phyloP scores from a whole-genome alignment of 2,113 vertebrate species.

The Hippoglossus stenolepis region DNA sequence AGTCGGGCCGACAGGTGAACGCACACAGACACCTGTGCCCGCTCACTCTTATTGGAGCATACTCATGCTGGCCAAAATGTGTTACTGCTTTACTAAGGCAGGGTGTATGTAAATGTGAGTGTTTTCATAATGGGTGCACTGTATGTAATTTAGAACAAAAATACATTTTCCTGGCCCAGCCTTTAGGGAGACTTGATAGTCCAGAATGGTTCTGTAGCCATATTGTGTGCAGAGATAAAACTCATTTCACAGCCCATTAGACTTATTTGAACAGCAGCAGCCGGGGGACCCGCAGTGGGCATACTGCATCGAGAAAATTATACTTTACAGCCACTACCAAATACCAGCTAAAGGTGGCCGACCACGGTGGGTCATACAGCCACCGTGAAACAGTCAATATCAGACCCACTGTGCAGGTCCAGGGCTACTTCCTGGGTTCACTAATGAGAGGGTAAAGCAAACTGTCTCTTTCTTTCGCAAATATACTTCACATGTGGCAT shows the following conservation, averaged over 20 bases:
- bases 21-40: too few species aligned
- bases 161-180: slow-evolving; percentile 22
- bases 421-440: slow-evolving; percentile 45
- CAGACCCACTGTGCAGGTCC: slow-evolving; percentile 47
- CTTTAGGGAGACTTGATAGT: slow-evolving; percentile 32
- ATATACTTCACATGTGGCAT: slow-evolving; percentile 64
- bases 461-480: slow-evolving; percentile 56
- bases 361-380: slow-evolving; percentile 36
- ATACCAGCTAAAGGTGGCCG: slow-evolving; percentile 42
- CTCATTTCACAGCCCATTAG: slow-evolving; percentile 77
- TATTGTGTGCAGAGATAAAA: slow-evolving; percentile 62
- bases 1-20: too few species aligned
- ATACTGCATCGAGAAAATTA: slow-evolving; percentile 49
- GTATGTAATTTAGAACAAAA: slow-evolving; percentile 41
- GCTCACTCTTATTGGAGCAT: neutral
- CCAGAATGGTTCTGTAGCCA: slow-evolving; percentile 44
- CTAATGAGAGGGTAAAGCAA: slow-evolving; percentile 63
- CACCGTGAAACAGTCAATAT: slow-evolving; percentile 49
- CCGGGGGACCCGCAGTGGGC: slow-evolving; percentile 44
- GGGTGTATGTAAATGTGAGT: neutral
- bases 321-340: slow-evolving; percentile 46
- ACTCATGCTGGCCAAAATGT: neutral
- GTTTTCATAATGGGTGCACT: slow-evolving; percentile 15
- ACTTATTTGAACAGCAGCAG: slow-evolving; percentile 66
- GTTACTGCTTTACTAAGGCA: neutral